Conservation (phyloP, 2,113 vertebrate species). For the Hyla sarda region DNA sequence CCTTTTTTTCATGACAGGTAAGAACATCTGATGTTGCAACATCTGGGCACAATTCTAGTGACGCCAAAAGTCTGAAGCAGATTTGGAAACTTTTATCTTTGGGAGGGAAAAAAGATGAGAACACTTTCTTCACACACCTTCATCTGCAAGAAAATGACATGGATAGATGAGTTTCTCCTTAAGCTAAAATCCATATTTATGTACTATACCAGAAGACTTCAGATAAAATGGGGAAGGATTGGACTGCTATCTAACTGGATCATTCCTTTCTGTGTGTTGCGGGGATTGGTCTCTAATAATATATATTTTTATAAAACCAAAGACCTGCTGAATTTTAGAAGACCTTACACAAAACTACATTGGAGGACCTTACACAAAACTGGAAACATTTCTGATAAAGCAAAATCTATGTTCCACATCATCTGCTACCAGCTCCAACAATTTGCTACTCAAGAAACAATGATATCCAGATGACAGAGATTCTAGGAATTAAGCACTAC, state of each 20-base stretch:
- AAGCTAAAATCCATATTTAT: background rate
- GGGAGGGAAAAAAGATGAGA: constrained; percentile 1
- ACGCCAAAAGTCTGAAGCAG: constrained; percentile 1
- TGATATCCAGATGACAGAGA: constrained; percentile 11
- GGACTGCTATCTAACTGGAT: constrained; percentile 21
- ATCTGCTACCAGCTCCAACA: background rate
- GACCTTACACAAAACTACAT: background rate
- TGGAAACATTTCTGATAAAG: constrained; percentile 33
- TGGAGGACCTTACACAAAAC: constrained; percentile 8
- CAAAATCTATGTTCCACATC: background rate
- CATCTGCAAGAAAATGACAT: background rate
- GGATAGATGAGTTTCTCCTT: constrained; percentile 3
- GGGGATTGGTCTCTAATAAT: background rate
- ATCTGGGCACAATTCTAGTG: background rate
- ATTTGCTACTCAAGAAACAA: constrained; percentile 5
- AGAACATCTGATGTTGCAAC: background rate
- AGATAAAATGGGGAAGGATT: background rate
- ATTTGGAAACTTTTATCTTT: constrained; percentile 26
- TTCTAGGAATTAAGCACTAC: background rate
- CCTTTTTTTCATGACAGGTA: constrained; percentile 38
- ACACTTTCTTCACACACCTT: background rate
- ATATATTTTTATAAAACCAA: constrained; percentile 22
- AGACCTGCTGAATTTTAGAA: constrained; percentile 8
- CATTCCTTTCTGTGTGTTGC: background rate
- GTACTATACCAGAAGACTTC: background rate